Base-by-base conservation (phyloP, 2,888 invertebrate genomes). In the Synanthedon andrenaeformis region DNA sequence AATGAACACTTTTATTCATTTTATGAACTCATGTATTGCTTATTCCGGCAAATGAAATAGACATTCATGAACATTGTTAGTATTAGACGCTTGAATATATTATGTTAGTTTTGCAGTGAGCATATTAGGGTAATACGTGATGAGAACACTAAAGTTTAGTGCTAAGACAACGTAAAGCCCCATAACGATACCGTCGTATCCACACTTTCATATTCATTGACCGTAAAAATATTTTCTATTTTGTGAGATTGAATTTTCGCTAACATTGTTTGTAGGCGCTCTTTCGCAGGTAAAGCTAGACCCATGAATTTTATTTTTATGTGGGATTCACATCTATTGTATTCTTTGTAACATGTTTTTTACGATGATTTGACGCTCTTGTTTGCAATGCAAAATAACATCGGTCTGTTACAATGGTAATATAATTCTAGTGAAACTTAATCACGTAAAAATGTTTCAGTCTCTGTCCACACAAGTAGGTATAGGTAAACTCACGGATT, bases 171-270 rank as follows among this genome's bases (percentile, higher is more conserved):
- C 69, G 69, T 71, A 72, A 75, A 72, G 62, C 65, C 63, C 65
- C 58, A 57, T 60, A 28, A 54, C 55, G 56, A 58, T 62, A 61
- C 62, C 55, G 59, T 58, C 64, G 58, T 65, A 75, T 76, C 74
- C 74, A 79, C 76, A 77, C 74, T 82, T 81, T 80, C 76, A 75
- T 83, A 83, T 82, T 78, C 81, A 84, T 81, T 82, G 82, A 77
- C 82, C 81, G 81, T 82, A 83, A 82, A 83, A 80, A 80, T 79
- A 78, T 83, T 82, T 82, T 79, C 81, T 84, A 79, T 83, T 82
- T 80, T 76, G 76, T 67, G 76, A 83, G 82, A 84, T 84, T 83
- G 82, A 84, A 82, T 81, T 82, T 72, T 70, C 71, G 62, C 71
- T 80, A 79, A 82, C 82, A 78, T 78, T 81, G 81, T 82, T 81